A percentile compares a stretch with the other conserved stretches of the same genome.
Evolutionary conservation across 2,888 invertebrate genomes (phyloP).

Genomic region (Lagria hirta): DNA sequence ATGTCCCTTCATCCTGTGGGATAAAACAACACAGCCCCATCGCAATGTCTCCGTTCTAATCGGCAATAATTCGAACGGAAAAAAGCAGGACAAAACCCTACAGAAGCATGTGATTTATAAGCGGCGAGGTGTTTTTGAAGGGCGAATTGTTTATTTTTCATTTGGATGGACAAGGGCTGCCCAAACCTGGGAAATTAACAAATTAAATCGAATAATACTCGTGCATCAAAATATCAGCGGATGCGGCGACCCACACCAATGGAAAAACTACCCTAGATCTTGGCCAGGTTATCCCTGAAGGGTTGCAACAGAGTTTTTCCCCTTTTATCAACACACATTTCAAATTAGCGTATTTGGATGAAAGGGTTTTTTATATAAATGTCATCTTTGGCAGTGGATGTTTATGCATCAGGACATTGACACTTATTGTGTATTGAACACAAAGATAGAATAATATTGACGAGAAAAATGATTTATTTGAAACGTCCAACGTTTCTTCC

Average conservation of each 20-base stretch:
- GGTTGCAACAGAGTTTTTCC: slow-evolving; percentile 4
- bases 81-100: slow-evolving; percentile 34
- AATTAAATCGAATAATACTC: slow-evolving; percentile 23
- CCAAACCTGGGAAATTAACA: slow-evolving; percentile 12
- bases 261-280: slow-evolving; percentile 9
- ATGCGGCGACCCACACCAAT: slow-evolving; percentile 4
- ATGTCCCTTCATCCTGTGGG: too few relatives aligned
- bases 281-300: slow-evolving; percentile 10
- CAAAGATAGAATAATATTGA: too few relatives aligned
- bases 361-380: too few relatives aligned
- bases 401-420: too few relatives aligned
- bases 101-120: slow-evolving; percentile 39
- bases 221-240: slow-evolving; percentile 13
- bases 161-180: slow-evolving; percentile 25
- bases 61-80: slow-evolving; percentile 34
- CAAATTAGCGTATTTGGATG: slow-evolving; percentile 7
- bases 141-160: slow-evolving; percentile 42
- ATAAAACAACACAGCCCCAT: too few relatives aligned
- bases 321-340: slow-evolving; percentile 15
- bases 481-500: too few relatives aligned
- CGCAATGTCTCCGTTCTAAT: slow-evolving; percentile 29
- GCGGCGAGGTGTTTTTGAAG: slow-evolving; percentile 43
- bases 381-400: too few relatives aligned
- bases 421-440: too few relatives aligned
- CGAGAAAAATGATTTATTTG: too few relatives aligned